Evolutionary conservation across 2,888 invertebrate species (phyloP), one percentile per base, ranked within the genome.

Genomic region (Erebia aethiops): DNA sequence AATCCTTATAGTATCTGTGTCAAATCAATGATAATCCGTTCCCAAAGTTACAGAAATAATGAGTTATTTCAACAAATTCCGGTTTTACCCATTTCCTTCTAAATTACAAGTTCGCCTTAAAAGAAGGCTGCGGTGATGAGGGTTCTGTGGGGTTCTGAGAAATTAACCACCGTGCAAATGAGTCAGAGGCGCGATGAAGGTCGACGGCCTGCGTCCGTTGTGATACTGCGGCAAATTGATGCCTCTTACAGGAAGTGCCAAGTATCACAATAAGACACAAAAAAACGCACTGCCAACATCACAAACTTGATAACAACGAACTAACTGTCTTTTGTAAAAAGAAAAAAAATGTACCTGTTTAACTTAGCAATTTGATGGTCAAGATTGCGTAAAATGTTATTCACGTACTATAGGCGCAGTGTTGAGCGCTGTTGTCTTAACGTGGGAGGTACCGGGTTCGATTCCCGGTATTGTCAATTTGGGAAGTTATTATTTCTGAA

Each of bases 191-290:
- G 67, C 69, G 67, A 67, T 73, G 79, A 83, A 83, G 84, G 84
- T 83, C 81, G 79, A 77, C 80, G 82, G 79, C 83, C 82, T 75
- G 77, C 68, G 76, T 76, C 77, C 70, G 71, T 76, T 77, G 75
- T 77, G 79, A 79, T 78, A 79, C 78, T 78, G 78, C 73, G 72
- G 76, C 79, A 79, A 81, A 80, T 80, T 79, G 78, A 76, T 75
- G 77, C 77, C 78, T 77, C 75, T 77, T 75, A 78, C 77, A 82
- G 80, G 80, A 82, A 81, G 77, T 76, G 73, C 75, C 75, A 71
- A 77, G 78, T 75, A 76, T 71, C 75, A 77, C 75, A 77, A 78
- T 74, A 76, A 79, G 72, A 73, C 69, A 73, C 75, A 76, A 80
- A 79, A 35, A 78, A 81, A 70, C 68, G 65, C 71, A 73, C 71